These are phyloP conservation scores for Drosophila ironensis DNA, from an alignment of 1,140 invertebrate species.

Conservation along the genomic window DNA sequence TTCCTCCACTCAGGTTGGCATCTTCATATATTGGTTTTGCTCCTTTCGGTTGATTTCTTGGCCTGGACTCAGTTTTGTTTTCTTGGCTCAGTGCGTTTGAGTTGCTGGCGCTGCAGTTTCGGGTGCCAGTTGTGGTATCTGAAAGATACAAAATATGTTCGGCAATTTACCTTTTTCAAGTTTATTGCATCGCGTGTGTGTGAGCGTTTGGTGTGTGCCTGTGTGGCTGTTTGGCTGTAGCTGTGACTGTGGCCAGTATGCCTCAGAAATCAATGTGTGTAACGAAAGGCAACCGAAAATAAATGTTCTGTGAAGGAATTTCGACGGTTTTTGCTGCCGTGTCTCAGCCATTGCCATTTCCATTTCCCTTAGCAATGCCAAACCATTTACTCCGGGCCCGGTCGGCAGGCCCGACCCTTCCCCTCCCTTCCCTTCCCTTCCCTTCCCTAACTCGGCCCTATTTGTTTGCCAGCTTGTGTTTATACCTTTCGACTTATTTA, in stretches of 20 bases:
- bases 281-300: conserved; percentile 78
- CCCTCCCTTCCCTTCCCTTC: not conserved
- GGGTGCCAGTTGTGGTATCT: conserved; percentile 51
- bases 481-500: conserved; percentile 77
- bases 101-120: conserved; percentile 37
- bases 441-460: conserved; percentile 33
- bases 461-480: conserved; percentile 73
- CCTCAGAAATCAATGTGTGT: conserved; percentile 79
- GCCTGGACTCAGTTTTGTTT: conserved; percentile 16
- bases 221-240: no score
- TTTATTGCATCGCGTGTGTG: conserved; percentile 60
- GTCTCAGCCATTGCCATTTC: conserved; percentile 29
- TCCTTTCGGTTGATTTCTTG: conserved; percentile 24
- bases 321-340: conserved; percentile 68
- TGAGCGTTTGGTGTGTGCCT: not conserved
- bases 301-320: conserved; percentile 82
- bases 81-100: conserved; percentile 29
- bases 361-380: conserved; percentile 41
- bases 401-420: not conserved
- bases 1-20: conserved; percentile 34
- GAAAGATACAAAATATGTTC: conserved; percentile 61
- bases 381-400: conserved; percentile 49
- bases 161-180: conserved; percentile 67
- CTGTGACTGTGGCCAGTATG: conserved; percentile 18
- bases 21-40: conserved; percentile 45